Evolutionary conservation across 2,113 vertebrate genomes (phyloP).

Genomic region (Melanerpes aurifrons): DNA sequence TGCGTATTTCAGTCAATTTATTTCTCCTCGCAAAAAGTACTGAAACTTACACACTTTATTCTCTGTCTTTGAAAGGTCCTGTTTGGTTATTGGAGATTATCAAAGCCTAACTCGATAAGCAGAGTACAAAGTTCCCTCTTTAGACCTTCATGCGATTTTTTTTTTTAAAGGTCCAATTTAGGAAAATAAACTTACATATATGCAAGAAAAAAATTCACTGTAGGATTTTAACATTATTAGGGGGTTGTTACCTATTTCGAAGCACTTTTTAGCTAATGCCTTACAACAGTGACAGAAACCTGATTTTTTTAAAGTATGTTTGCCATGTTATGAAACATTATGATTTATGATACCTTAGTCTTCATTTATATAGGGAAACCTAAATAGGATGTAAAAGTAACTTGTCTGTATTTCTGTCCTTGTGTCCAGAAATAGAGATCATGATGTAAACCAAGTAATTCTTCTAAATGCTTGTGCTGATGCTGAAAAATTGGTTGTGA

Average conservation of each 20-base stretch:
- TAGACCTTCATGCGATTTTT: background rate
- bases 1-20: background rate
- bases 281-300: background rate
- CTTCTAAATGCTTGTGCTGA: constrained; percentile 20
- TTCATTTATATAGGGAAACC: background rate
- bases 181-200: background rate
- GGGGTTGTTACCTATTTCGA: background rate
- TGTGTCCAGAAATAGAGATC: background rate
- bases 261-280: background rate
- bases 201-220: background rate
- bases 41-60: background rate
- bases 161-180: background rate
- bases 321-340: background rate
- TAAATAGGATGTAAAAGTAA: background rate
- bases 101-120: background rate
- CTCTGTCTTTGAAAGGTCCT: background rate
- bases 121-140: background rate
- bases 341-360: background rate
- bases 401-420: background rate
- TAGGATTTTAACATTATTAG: background rate
- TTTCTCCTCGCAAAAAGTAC: background rate
- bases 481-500: constrained; percentile 35
- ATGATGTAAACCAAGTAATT: background rate
- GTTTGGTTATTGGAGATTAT: background rate
- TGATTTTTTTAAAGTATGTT: background rate